Base-by-base conservation (phyloP, 2,888 invertebrate species). In the Caenorhabditis sp. region DNA sequence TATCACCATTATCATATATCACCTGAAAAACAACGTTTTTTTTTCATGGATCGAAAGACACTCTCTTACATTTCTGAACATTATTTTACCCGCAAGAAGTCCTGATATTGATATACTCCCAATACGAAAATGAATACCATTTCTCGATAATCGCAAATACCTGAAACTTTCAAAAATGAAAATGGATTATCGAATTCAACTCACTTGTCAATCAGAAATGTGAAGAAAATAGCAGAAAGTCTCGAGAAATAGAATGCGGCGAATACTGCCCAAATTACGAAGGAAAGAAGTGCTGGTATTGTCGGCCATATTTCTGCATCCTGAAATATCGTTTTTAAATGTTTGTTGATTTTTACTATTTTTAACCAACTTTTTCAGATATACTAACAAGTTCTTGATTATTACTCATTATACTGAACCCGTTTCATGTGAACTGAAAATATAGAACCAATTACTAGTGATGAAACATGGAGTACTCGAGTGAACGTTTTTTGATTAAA, bases 81-180 rank as follows among this genome's bases (percentile, higher is more conserved):
- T 97, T 63, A 99, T 93, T 90, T 97, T 97, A 2, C 99, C 99
- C 64, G 96, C 94, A 76, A 97, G 90, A n/a, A 95, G 94, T 24
- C 69, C 69, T 89, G 95, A 95, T 64, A 97, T 90, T 5, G 95
- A 95, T 86, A 97, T 92, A 3, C 97, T 97, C 66, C 97, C 95
- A 49, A 86, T 78, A 23, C 69, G 63, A n/a, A 83, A 69, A 58
- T 77, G 61, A 17, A 78, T 78, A 21, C 71, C 74, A 69, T 69
- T 72, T 62, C 78, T 79, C 17, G 72, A 73, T 51, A 76, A 50
- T 23, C 78, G 78, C 12, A 81, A 53, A 55, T 72, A 73, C 59
- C 81, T 78, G 65, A 19, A 23, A n/a, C 14, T 21, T 8, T 27
- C 10, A 49, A 6, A 31, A 10, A 24, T 23, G n/a, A n/a, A 12